Conservation (phyloP, 1,140 invertebrate genomes). For the Aphaenogaster floridana region DNA sequence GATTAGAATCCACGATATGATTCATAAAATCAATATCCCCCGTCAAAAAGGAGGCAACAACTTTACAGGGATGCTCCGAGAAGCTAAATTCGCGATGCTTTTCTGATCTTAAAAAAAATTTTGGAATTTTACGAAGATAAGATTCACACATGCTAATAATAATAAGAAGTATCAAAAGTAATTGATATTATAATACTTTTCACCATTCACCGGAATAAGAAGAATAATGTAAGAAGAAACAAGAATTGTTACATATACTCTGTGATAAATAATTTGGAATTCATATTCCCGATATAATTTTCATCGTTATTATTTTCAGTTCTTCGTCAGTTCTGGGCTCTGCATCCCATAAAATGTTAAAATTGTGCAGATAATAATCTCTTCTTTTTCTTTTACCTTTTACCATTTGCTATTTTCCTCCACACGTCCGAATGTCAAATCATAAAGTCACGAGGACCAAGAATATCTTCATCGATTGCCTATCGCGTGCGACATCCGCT, state of each 20-base stretch:
- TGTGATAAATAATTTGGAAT: neutral
- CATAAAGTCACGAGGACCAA: slow-evolving; percentile 16
- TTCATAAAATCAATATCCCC: slow-evolving; percentile 30
- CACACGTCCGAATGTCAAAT: slow-evolving; percentile 30
- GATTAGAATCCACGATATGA: slow-evolving; percentile 33
- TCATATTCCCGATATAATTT: neutral
- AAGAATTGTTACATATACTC: neutral
- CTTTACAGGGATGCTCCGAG: neutral
- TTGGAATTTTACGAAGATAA: neutral
- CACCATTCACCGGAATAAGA: neutral
- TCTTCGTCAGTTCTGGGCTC: neutral
- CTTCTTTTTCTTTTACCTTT: neutral
- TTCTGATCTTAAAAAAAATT: neutral
- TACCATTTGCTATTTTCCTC: neutral
- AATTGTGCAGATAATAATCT: neutral
- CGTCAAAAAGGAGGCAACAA: neutral
- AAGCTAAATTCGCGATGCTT: neutral
- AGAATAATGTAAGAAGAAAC: neutral
- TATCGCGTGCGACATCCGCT: slow-evolving; percentile 50
- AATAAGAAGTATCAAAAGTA: neutral
- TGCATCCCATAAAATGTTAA: neutral
- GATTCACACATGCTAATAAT: neutral
- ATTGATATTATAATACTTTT: neutral
- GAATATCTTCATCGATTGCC: slow-evolving; percentile 55
- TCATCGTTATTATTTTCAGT: neutral